phyloP scores from a whole-genome alignment of 2,113 vertebrate genomes.

The Rhipidura dahli region DNA sequence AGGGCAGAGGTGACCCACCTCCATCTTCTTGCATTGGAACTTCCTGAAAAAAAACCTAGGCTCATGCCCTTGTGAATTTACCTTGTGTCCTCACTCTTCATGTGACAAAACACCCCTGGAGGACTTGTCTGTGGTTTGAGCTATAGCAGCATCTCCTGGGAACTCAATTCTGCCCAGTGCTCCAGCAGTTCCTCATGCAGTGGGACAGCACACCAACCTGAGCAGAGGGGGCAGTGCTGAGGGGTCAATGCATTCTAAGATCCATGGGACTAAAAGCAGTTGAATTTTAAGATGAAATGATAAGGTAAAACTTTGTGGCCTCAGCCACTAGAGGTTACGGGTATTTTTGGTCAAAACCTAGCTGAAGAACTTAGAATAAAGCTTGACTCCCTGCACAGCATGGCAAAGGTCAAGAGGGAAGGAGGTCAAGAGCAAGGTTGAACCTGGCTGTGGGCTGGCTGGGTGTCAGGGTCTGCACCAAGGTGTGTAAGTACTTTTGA shows the following conservation, averaged over 20 bases:
- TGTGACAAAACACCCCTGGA: not conserved
- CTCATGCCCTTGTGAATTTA: not conserved
- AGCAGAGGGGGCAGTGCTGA: not conserved
- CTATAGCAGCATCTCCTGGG: not conserved
- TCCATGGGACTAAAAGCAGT: not conserved
- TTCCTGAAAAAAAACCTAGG: not conserved
- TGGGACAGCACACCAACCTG: not conserved
- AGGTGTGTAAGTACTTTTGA: not conserved
- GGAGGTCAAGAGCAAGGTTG: not conserved
- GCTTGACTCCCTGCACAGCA: not conserved
- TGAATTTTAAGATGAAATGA: not conserved
- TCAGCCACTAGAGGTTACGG: not conserved
- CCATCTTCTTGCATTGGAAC: not conserved
- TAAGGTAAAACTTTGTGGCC: not conserved
- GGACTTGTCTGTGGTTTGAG: not conserved
- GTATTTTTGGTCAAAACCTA: not conserved
- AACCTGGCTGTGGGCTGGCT: not conserved
- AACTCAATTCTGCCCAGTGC: accelerated
- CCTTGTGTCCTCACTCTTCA: accelerated
- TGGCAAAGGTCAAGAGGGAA: not conserved
- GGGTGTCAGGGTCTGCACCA: not conserved
- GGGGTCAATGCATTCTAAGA: not conserved
- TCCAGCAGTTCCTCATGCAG: accelerated
- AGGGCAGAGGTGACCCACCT: not conserved
- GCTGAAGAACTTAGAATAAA: not conserved